A percentile compares a stretch with the other conserved stretches of the same genome.
Evolutionary conservation across 2,113 vertebrate genomes (phyloP).

Genomic region (Neolamprologus cancellatus): DNA sequence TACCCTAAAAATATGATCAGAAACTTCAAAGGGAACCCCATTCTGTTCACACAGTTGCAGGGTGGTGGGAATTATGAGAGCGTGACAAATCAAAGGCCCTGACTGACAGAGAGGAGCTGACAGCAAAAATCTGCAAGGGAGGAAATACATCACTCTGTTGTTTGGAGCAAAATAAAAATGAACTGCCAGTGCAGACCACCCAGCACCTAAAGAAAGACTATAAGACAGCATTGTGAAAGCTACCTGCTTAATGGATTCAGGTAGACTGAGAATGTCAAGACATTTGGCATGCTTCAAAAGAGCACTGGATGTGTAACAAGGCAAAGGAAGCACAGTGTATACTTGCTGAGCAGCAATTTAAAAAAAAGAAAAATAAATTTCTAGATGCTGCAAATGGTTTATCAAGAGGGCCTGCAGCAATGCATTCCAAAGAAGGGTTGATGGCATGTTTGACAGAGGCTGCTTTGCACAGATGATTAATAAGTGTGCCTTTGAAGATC

Average conservation of each 20-base stretch:
- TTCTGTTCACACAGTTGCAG: neutral
- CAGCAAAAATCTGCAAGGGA: neutral
- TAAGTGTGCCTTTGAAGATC: neutral
- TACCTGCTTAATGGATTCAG: neutral
- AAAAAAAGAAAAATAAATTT: fast-evolving
- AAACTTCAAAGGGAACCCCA: neutral
- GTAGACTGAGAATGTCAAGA: neutral
- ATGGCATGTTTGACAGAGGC: neutral
- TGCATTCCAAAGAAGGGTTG: neutral
- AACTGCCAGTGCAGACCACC: neutral
- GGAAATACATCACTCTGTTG: neutral
- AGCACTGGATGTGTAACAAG: neutral
- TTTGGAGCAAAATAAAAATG: neutral
- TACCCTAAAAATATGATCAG: neutral
- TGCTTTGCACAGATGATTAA: neutral
- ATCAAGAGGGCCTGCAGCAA: neutral
- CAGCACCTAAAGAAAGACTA: neutral
- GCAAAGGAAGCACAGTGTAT: neutral
- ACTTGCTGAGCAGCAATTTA: neutral
- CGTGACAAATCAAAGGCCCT: neutral
- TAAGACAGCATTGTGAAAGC: neutral
- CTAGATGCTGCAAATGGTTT: neutral
- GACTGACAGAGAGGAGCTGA: neutral
- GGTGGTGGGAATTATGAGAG: neutral
- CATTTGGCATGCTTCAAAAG: neutral